phyloP scores from a whole-genome alignment of 2,888 invertebrate genomes.

The Synergus laeviventris region DNA sequence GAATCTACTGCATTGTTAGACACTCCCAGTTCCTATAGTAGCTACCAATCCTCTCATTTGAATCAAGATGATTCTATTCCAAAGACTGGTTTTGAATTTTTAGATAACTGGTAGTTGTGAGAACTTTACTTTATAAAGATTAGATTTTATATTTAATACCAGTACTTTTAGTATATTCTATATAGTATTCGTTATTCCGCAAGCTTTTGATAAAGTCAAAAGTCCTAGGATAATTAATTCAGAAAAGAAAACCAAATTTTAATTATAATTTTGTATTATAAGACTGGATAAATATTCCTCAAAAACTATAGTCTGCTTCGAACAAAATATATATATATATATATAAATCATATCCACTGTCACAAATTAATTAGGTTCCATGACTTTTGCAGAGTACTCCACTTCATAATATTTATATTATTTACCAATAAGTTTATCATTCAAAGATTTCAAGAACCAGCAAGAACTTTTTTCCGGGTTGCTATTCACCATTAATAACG shows the following conservation, averaged over 20 bases:
- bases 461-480: neutral
- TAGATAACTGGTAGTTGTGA: constrained; percentile 78
- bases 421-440: neutral
- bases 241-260: neutral
- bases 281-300: neutral
- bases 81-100: constrained; percentile 79
- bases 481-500: constrained; percentile 5
- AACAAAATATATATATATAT: constrained; percentile 28
- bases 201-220: neutral
- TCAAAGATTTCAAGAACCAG: neutral
- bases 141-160: neutral
- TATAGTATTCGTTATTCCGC: constrained; percentile 18
- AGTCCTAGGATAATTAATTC: neutral
- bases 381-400: constrained; percentile 8
- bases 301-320: constrained; percentile 15
- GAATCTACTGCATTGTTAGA: constrained; percentile 70
- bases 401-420: neutral
- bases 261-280: neutral
- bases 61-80: constrained; percentile 76
- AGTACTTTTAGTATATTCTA: constrained; percentile 7
- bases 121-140: neutral
- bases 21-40: constrained; percentile 72
- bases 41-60: constrained; percentile 69
- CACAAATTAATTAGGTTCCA: neutral
- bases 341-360: neutral